These are phyloP conservation scores for Machimus rusticus DNA, from an alignment of 2,888 invertebrate species.

Conservation along the genomic window DNA sequence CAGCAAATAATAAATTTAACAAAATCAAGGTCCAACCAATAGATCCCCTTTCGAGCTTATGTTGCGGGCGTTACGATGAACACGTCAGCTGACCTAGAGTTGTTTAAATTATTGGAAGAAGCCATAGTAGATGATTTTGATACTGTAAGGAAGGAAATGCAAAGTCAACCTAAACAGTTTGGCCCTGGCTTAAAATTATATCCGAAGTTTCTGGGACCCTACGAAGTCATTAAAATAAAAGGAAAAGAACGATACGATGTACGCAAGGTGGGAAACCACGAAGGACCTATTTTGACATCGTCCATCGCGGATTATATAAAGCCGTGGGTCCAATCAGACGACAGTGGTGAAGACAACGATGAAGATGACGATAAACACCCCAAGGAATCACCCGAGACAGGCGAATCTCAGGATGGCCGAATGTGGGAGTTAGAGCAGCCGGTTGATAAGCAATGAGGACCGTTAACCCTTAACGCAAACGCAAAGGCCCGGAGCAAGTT, in stretches of 20 bases:
- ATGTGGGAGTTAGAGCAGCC: too few species aligned
- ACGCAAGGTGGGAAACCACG: conserved; percentile 33
- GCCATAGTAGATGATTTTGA: not conserved
- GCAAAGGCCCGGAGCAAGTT: too few species aligned
- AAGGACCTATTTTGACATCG: not conserved
- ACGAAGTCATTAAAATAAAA: conserved; percentile 39
- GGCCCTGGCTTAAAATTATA: conserved; percentile 43
- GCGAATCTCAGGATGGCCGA: too few species aligned
- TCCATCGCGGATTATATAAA: too few species aligned
- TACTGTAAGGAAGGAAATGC: not conserved
- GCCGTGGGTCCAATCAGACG: too few species aligned
- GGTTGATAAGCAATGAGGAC: too few species aligned
- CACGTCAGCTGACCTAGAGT: not conserved
- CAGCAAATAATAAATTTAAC: not conserved
- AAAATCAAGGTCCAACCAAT: not conserved
- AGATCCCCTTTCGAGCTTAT: not conserved
- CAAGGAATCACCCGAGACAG: too few species aligned
- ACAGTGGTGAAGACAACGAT: too few species aligned
- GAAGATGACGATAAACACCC: too few species aligned
- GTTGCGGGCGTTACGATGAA: not conserved
- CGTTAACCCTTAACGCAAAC: too few species aligned
- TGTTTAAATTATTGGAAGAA: not conserved
- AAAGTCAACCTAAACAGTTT: conserved; percentile 26
- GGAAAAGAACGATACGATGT: conserved; percentile 44
- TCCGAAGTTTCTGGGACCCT: conserved; percentile 44